These are phyloP conservation scores for Frieseomelitta varia DNA, from an alignment of 1,140 invertebrate species.

Conservation along the genomic window DNA sequence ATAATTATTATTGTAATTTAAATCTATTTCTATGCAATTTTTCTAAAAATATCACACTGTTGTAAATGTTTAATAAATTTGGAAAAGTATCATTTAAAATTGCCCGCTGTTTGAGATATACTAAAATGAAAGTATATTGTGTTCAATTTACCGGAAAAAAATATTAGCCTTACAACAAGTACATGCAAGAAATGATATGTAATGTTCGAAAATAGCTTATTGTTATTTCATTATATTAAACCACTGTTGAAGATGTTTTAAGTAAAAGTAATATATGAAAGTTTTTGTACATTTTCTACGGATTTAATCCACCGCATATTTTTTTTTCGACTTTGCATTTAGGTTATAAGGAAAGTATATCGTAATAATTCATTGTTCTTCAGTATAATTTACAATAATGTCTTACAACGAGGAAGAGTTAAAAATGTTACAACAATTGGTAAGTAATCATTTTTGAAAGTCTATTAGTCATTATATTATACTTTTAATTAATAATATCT, in stretches of 20 bases:
- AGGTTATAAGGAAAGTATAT: neutral
- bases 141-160: neutral
- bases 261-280: neutral
- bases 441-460: neutral
- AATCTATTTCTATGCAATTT: neutral
- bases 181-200: neutral
- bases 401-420: fast-evolving
- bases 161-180: neutral
- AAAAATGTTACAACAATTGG: neutral
- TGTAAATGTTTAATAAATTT: neutral
- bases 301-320: neutral
- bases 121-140: neutral
- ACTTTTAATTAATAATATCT: neutral
- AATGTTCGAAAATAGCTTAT: neutral
- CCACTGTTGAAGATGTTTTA: neutral
- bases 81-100: neutral
- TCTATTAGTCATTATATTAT: neutral
- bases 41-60: neutral
- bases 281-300: neutral
- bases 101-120: neutral
- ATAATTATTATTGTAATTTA: neutral
- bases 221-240: neutral
- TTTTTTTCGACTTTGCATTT: neutral
- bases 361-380: neutral
- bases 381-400: neutral